Base-by-base conservation (phyloP, 1,140 invertebrate genomes). In the Limonius californicus region DNA sequence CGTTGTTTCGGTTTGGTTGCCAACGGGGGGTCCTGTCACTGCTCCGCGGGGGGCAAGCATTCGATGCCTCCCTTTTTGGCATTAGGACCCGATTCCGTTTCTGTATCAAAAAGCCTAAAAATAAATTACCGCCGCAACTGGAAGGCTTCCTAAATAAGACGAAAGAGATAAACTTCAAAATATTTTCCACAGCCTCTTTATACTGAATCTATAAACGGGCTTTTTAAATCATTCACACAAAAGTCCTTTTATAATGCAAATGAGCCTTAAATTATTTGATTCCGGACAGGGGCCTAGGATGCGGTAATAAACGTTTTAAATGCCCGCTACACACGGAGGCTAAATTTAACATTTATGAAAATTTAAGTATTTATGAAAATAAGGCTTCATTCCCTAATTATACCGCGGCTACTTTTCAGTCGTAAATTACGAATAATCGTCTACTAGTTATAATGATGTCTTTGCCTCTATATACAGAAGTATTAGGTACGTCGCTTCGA, bases 231-330 rank as follows among this genome's bases (percentile, higher is more conserved):
- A 45, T 45, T 45, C 42, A 45, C 42, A 45, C 42, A 45, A 45
- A 45, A 45, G n/a, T 45, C 16, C 45, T 50, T 50, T 50, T 50
- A 50, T 50, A 50, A 50, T 50, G 45, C 20, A 50, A 50, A 50
- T 50, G 45, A 50, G 45, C 11, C 19, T 50, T 50, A 50, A 50
- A 50, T 50, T 50, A 50, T 50, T 50, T 50, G 45, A 21, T 19
- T 18, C 14, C 16, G 35, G 35, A 39, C n/a, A 39, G n/a, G 2
- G 3, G 8, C 27, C 27, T 4, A 32, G 27, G 27, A 6, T 32
- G 27, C 27, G 4, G 27, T 32, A 32, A 32, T 32, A 39, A 12
- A 39, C 7, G 2, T 39, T 39, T 12, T 39, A 39, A 12, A 12
- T 9, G 35, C 35, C 8, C n/a, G 35, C 35, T 39, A 27, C 23